Evolutionary conservation across 2,797 vertebrate species (phyloP).

Genomic region (Aulostomus chinensis): DNA sequence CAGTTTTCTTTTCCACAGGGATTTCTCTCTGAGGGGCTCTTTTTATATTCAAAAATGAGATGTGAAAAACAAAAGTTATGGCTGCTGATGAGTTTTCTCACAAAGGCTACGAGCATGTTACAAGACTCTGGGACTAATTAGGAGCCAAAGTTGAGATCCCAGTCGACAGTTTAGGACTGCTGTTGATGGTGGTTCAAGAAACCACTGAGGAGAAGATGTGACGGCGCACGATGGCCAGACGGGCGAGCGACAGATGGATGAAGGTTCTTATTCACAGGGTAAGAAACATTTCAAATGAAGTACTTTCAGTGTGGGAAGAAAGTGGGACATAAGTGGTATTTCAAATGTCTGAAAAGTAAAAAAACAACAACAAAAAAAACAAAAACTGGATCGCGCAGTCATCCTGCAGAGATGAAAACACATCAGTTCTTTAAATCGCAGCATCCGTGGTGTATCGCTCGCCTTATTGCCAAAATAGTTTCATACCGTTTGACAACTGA

Average conservation of each 20-base stretch:
- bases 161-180: constrained; percentile 24
- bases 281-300: constrained; percentile 11
- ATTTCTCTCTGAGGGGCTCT: constrained; percentile 29
- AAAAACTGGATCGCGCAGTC: too few relatives aligned
- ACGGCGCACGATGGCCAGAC: constrained; percentile 1
- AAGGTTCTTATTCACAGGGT: too few relatives aligned
- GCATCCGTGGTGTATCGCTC: too few relatives aligned
- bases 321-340: too few relatives aligned
- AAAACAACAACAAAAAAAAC: too few relatives aligned
- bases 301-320: too few relatives aligned
- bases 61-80: constrained; percentile 62
- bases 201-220: constrained; percentile 6
- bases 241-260: not conserved
- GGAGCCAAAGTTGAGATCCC: constrained; percentile 35
- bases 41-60: constrained; percentile 62
- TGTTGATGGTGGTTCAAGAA: not conserved
- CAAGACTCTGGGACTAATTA: constrained; percentile 59
- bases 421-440: too few relatives aligned
- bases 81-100: constrained; percentile 50
- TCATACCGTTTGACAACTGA: too few relatives aligned
- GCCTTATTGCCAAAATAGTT: too few relatives aligned
- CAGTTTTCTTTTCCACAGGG: constrained; percentile 43
- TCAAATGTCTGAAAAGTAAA: too few relatives aligned
- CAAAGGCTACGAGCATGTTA: constrained; percentile 43
- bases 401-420: too few relatives aligned